Conservation (phyloP, 2,888 invertebrate genomes). For the Blastobasis adustella region DNA sequence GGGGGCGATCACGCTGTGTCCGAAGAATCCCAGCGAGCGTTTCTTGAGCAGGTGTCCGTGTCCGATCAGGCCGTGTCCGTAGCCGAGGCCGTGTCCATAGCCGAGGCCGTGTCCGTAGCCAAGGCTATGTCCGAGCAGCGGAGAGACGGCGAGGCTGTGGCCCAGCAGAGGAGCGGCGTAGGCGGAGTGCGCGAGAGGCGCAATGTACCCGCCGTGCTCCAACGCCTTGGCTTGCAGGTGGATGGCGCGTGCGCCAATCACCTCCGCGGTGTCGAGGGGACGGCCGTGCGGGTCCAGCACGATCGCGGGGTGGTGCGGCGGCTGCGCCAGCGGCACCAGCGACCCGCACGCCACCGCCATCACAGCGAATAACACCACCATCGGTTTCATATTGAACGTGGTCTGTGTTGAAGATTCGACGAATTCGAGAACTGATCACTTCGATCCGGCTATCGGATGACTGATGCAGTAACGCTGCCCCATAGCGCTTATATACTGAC, state of each 20-base stretch:
- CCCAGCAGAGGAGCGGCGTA: slow-evolving; percentile 18
- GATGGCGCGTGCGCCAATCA: slow-evolving; percentile 61
- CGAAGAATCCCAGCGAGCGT: slow-evolving; percentile 34
- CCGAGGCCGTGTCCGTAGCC: slow-evolving; percentile 13
- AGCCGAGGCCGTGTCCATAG: slow-evolving; percentile 16
- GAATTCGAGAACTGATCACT: slow-evolving; percentile 47
- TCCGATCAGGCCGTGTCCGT: slow-evolving; percentile 22
- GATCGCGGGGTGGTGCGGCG: slow-evolving; percentile 57
- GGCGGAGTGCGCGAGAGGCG: slow-evolving; percentile 10
- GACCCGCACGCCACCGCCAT: slow-evolving; percentile 75
- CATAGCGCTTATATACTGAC: slow-evolving; percentile 48
- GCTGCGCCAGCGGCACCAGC: slow-evolving; percentile 58
- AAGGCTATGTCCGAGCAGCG: slow-evolving; percentile 25
- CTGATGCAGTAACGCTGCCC: slow-evolving; percentile 35
- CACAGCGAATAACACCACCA: slow-evolving; percentile 79
- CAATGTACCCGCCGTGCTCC: neutral
- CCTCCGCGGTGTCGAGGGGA: slow-evolving; percentile 66
- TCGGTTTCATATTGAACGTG: slow-evolving; percentile 51
- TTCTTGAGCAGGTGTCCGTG: slow-evolving; percentile 42
- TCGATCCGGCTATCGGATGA: slow-evolving; percentile 45
- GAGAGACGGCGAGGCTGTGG: slow-evolving; percentile 12
- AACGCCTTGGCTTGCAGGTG: slow-evolving; percentile 34
- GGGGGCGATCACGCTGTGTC: too few relatives aligned
- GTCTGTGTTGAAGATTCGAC: slow-evolving; percentile 43
- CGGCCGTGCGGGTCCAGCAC: slow-evolving; percentile 66